Evolutionary conservation across 1,140 invertebrate species (phyloP), one percentile per base, ranked within the genome.

Genomic region (Argopecten irradians): DNA sequence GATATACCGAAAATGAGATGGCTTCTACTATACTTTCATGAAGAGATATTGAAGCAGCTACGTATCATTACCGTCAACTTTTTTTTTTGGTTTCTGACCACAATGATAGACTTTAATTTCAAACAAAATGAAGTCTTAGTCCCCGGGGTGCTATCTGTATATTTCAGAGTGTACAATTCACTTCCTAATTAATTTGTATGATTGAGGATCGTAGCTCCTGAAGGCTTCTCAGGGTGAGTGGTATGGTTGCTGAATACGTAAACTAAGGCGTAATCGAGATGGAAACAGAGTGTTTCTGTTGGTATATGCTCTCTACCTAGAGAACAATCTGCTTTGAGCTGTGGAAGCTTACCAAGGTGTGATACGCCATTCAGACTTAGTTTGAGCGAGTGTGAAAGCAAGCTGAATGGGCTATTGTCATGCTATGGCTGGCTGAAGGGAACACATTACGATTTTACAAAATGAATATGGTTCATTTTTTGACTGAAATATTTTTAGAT

Each of bases 181-280:
- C 55, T 71, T 71, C 28, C 55, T 71, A 71, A 71, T 71, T 71
- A 71, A 71, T 71, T 71, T 71, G 55, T 71, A n/a, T 71, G 55
- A 71, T 71, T 71, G 55, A 71, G 28, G 55, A 71, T 71, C 28
- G 55, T n/a, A 16, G 55, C 55, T 71, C 55, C 55, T 71, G 55
- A 28, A 71, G 55, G 55, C 55, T 71, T 71, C 55, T 71, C 55
- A 71, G 22, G 55, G 55, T 71, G n/a, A n/a, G n/a, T n/a, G n/a
- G n/a, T 71, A n/a, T n/a, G 55, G 55, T 71, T 28, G 55, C 55
- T 71, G 55, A 71, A n/a, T 71, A 71, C 55, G 43, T 71, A 71
- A 71, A 71, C 55, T 71, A 28, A n/a, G 55, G 55, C n/a, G 8
- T 5, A 28, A 71, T 71, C n/a, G 55, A 71, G 55, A 28, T n/a